Percentiles rank a stretch among this genome's conserved stretches.
These are phyloP conservation scores for Climacteris rufus DNA, from an alignment of 2,113 vertebrate genomes.

Conservation along the genomic window DNA sequence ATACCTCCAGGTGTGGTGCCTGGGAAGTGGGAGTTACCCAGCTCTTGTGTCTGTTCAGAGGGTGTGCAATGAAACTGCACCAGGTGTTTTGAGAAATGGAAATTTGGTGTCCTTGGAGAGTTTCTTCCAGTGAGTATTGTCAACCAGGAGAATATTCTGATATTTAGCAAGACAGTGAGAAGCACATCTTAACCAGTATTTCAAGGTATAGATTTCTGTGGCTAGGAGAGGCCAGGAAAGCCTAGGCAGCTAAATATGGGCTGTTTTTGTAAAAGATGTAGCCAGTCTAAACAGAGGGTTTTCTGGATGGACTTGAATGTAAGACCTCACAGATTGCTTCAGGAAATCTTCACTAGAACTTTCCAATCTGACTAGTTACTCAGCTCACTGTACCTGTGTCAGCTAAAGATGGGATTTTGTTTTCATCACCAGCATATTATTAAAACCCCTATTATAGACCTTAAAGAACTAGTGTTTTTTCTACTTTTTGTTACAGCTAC, in stretches of 20 bases:
- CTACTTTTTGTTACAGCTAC: not conserved
- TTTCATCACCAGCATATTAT: not conserved
- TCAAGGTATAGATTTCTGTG: not conserved
- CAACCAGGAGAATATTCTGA: not conserved
- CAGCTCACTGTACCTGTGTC: not conserved
- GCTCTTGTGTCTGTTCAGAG: not conserved
- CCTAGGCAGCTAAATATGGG: not conserved
- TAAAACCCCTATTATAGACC: not conserved
- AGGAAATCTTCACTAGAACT: not conserved
- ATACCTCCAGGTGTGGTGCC: not conserved
- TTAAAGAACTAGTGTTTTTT: not conserved
- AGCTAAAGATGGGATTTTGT: not conserved
- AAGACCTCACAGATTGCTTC: not conserved
- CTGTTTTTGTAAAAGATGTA: not conserved
- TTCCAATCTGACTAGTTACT: not conserved
- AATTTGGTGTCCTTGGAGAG: not conserved
- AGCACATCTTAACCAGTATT: not conserved
- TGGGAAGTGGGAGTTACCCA: not conserved
- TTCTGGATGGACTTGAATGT: not conserved
- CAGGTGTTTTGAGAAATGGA: not conserved
- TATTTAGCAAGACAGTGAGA: not conserved
- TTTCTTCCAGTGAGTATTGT: not conserved
- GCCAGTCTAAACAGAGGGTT: not conserved
- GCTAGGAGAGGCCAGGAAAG: not conserved
- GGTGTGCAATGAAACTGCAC: not conserved